Evolutionary conservation across 2,113 vertebrate genomes (phyloP).

Genomic region (Indicator indicator): DNA sequence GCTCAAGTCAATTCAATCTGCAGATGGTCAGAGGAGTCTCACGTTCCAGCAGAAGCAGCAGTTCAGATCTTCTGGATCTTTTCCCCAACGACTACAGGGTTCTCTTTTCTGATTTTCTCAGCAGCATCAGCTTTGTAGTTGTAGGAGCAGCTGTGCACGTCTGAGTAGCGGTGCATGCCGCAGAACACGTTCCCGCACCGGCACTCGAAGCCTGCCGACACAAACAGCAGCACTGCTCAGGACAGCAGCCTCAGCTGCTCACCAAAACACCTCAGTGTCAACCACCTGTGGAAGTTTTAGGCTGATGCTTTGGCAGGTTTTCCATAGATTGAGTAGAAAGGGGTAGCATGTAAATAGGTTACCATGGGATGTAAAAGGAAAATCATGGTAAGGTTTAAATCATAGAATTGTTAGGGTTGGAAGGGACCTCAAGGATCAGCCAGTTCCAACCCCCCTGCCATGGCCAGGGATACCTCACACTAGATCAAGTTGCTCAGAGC

Average conservation of each 20-base stretch:
- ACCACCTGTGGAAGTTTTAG: not conserved
- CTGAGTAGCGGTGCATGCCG: conserved; percentile 87
- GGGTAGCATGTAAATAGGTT: no score
- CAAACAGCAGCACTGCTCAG: conserved; percentile 4
- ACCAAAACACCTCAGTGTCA: conserved; percentile 39
- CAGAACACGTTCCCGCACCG: conserved; percentile 89
- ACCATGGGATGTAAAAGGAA: no score
- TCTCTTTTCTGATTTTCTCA: conserved; percentile 93
- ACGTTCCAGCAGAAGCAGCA: conserved; percentile 74
- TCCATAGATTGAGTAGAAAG: no score
- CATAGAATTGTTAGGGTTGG: no score
- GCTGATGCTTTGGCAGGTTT: no score
- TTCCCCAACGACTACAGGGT: conserved; percentile 89
- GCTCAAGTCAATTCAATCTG: conserved; percentile 80
- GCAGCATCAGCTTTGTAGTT: conserved; percentile 92
- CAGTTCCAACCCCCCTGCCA: no score
- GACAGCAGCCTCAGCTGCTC: not conserved
- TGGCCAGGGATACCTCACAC: no score
- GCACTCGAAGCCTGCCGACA: conserved; percentile 85
- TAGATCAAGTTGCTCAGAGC: no score
- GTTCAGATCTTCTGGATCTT: conserved; percentile 92
- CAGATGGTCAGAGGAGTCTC: conserved; percentile 78
- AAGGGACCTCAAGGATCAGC: no score
- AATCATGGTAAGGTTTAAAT: no score
- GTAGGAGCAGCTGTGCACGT: conserved; percentile 89